Conservation (phyloP, 2,797 vertebrate species). For the Cynopterus sphinx region DNA sequence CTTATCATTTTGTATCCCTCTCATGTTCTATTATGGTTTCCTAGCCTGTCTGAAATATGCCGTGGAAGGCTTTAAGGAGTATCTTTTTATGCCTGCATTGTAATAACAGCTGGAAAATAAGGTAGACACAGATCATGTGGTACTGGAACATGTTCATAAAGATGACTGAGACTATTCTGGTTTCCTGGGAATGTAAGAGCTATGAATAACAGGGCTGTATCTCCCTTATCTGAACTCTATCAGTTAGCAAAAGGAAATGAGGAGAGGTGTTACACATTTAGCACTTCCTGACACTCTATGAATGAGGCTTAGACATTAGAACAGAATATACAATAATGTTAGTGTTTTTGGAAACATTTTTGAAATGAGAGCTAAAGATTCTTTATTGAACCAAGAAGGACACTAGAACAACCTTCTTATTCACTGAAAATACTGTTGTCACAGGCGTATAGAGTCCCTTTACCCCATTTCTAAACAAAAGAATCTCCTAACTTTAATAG, state of each 20-base stretch:
- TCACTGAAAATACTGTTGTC: background rate
- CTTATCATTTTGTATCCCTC: background rate
- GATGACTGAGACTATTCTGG: background rate
- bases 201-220: background rate
- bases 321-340: background rate
- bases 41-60: background rate
- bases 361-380: constrained; percentile 8
- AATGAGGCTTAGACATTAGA: background rate
- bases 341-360: constrained; percentile 18
- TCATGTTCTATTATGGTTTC: background rate
- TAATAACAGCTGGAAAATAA: background rate
- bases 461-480: constrained; percentile 20
- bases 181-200: background rate
- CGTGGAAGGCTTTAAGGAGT: background rate
- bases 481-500: background rate
- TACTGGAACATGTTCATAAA: background rate
- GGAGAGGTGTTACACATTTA: background rate
- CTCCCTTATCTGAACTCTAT: background rate
- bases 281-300: background rate
- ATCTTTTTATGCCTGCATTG: background rate
- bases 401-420: background rate
- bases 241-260: background rate
- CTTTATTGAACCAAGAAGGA: background rate
- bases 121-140: background rate
- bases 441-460: background rate